Evolutionary conservation across 2,113 vertebrate species (phyloP), one percentile per base, ranked within the genome.

Genomic region (Oncorhynchus tshawytscha): DNA sequence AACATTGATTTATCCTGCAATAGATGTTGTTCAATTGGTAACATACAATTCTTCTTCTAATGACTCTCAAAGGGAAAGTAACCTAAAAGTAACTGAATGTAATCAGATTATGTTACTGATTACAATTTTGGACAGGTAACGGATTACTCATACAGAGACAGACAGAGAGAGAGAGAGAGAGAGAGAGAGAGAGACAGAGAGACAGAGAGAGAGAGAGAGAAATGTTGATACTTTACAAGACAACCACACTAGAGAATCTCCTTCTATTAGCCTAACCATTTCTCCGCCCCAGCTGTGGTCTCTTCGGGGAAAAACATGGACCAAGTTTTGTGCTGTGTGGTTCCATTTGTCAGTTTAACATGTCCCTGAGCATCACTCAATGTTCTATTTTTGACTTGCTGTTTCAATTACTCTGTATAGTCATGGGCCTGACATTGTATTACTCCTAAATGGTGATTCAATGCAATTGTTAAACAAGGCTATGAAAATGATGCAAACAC

Each of bases 281-380:
- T 20, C 54, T 11, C 59, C 0, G 0, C 20, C n/a, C 18, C 59
- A 62, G 59, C 59, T 62, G n/a, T 62, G 51, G 51, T 62, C 59
- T 11, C 59, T 24, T 62, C n/a, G 5, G n/a, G n/a, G 2, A n/a
- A 62, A 62, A 3, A 62, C 59, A n/a, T 62, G 59, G 59, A 2
- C 59, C 8, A 6, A 20, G 59, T 16, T n/a, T 20, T 8, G 59
- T 22, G 16, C 4, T 16, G 59, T 15, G 15, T 16, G 59, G n/a
- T 62, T 62, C 59, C 16, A 62, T 22, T 62, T 62, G 59, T 62
- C 59, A 62, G 20, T 62, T 24, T 5, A 62, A 20, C 45, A 54
- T 71, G 60, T 71, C 62, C 34, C 62, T 78, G 74, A 82, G 72
- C 81, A 82, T 76, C 74, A 73, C 70, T 79, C 74, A 70, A 49